phyloP scores from a whole-genome alignment of 2,888 invertebrate species.

The Selenia dentaria region DNA sequence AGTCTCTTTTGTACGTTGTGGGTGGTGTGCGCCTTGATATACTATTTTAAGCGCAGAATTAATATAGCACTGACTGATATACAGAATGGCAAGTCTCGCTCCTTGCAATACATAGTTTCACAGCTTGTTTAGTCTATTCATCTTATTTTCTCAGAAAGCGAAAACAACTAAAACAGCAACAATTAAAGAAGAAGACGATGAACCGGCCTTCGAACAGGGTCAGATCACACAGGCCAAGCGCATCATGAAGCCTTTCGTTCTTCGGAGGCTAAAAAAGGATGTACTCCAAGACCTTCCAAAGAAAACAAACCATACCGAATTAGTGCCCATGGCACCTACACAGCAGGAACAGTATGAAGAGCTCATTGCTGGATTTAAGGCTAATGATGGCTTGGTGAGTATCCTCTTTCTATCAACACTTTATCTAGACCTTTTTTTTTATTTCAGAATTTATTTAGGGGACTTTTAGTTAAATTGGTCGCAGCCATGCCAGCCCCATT shows the following conservation, averaged over 20 bases:
- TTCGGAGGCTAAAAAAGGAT: slow-evolving; percentile 94
- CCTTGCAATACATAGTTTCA: too few relatives aligned
- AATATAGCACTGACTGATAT: too few relatives aligned
- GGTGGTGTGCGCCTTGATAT: too few relatives aligned
- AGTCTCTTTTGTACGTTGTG: too few relatives aligned
- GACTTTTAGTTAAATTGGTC: too few relatives aligned
- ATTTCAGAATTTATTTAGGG: too few relatives aligned
- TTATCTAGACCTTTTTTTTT: too few relatives aligned
- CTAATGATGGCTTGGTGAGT: slow-evolving; percentile 83
- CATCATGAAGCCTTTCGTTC: slow-evolving; percentile 98
- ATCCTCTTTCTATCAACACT: background rate
- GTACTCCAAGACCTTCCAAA: slow-evolving; percentile 93
- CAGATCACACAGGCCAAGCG: slow-evolving; percentile 96
- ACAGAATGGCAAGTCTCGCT: too few relatives aligned
- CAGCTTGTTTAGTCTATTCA: too few relatives aligned
- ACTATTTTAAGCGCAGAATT: too few relatives aligned
- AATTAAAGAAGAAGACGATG: slow-evolving; percentile 81
- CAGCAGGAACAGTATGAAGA: slow-evolving; percentile 91
- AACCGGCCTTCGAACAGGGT: slow-evolving; percentile 93
- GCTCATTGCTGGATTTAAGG: slow-evolving; percentile 88
- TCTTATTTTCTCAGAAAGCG: too few relatives aligned
- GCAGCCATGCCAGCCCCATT: too few relatives aligned
- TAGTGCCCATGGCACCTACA: slow-evolving; percentile 86
- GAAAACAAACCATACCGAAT: slow-evolving; percentile 89
- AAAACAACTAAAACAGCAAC: slow-evolving; percentile 78